Base-by-base conservation (phyloP, 2,888 invertebrate genomes). In the Hemicrepidius hirtus region DNA sequence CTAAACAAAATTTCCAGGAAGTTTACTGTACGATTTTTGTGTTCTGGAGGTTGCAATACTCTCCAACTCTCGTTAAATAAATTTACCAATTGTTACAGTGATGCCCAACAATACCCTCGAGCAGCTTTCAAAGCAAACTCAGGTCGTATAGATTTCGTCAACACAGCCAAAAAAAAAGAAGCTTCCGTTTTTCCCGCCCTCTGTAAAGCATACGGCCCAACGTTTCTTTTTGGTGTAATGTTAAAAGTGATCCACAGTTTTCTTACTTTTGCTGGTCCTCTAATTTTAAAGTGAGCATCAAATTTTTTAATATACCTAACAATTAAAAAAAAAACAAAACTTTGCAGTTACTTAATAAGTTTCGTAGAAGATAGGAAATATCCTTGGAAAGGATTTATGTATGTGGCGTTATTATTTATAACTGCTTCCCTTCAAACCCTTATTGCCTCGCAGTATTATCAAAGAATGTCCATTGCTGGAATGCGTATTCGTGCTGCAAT, bases 391-490 rank as follows among this genome's bases (percentile, higher is more conserved):
- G 97, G 98, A 32, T 94, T 95, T 80, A 84, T 96, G 9, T 97
- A 95, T 85, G 94, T 97, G 0, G 87, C 90, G 0, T 84, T 92
- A 0, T 89, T 98, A 71, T 91, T 98, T 76, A 80, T 90, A 1
- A 91, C 93, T 44, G 95, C 97, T 0, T 88, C 91, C 0, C 83
- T 93, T 0, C 96, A 97, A 86, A 97, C 97, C 0, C 85, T 97
- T 78, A 88, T 97, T 59, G 88, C 97, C 40, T 93, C 96, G 1
- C 97, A 97, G 83, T 97, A 97, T 86, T 97, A 97, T 86, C 95
- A 97, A 82, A 90, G 93, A 68, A 96, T 96, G 95, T 95, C 95
- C 87, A 88, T 95, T 57, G 93, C 96, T 16, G 98, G 98, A 3
- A 92, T 98, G 90, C 91, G 96, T 70, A 94, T 98, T 80, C 90